Base-by-base conservation (phyloP, 2,888 invertebrate species). In the Archips xylosteana region DNA sequence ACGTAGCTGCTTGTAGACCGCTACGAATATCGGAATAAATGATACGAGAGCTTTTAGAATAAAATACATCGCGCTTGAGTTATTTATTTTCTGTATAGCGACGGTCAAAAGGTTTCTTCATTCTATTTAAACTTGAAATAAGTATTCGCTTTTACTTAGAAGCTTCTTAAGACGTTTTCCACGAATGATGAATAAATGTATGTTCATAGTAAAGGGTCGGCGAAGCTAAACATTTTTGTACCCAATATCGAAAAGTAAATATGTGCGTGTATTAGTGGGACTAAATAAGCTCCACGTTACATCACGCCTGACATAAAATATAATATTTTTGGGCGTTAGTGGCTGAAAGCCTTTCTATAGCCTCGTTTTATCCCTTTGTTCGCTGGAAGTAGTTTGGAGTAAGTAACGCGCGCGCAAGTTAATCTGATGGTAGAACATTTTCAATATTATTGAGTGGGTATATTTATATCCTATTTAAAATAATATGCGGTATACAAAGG, bases 321-420 rank as follows among this genome's bases (percentile, higher is more conserved):
- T 32, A 49, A 60, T 64, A 65, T 71, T 67, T 71, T 51, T 13
- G 47, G 62, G 47, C 36, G 39, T 63, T 32, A 39, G 54, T 34
- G 15, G 39, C 39, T 63, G 15, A 59, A 68, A 63, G 62, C 49
- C 49, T 67, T 63, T 73, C 61, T 57, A 57, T 66, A 47, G 65
- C 54, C 62, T 42, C 36, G 15, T 39, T 59, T 59, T 63, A 73
- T 63, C 68, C 59, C 15, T 68, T 63, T 63, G 72, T 73, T 63
- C 63, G 49, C 15, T 32, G 15, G 59, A 63, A 63, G 15, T 63
- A 63, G 49, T 70, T 70, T 36, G 49, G 23, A 36, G 63, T 59
- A 10, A 49, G 57, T 62, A 68, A 49, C 36, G 57, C 39, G 47
- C 39, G 57, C 57, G 42, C 39, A 32, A 47, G 13, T 42, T 67